phyloP scores from a whole-genome alignment of 1,140 invertebrate species.

The Drosophila eugracilis region DNA sequence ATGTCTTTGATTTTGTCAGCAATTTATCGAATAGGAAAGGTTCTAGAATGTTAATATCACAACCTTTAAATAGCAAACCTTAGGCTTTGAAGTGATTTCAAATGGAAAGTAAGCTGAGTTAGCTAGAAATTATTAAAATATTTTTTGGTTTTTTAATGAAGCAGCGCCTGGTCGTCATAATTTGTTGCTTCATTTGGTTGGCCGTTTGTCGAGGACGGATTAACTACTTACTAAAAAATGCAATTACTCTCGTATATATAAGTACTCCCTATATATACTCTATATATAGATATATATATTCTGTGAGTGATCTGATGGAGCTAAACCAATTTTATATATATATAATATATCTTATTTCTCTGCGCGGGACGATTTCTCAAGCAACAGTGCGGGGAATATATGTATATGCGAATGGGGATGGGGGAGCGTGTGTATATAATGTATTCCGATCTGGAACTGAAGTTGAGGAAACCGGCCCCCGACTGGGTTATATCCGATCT shows the following conservation, averaged over 20 bases:
- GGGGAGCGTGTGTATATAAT: constrained; percentile 18
- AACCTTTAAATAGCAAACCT: constrained; percentile 34
- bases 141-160: constrained; percentile 16
- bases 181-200: constrained; percentile 31
- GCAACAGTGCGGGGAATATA: constrained; percentile 49
- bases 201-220: constrained; percentile 75
- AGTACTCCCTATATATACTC: constrained; percentile 19
- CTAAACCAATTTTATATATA: constrained; percentile 24
- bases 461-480: constrained; percentile 70
- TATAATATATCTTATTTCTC: constrained; percentile 18
- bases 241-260: constrained; percentile 55
- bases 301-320: constrained; percentile 37
- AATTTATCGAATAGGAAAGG: constrained; percentile 16
- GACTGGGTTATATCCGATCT: constrained; percentile 31
- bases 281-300: constrained; percentile 12
- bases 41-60: constrained; percentile 22
- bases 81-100: background rate
- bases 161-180: constrained; percentile 32
- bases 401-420: constrained; percentile 4
- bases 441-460: constrained; percentile 49
- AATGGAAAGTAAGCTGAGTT: background rate
- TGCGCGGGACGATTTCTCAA: constrained; percentile 65
- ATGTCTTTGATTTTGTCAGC: constrained; percentile 40
- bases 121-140: too few species aligned
- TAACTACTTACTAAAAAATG: constrained; percentile 81